Percentiles rank a stretch among this genome's conserved stretches.
Conservation (phyloP, 2,797 vertebrate species). For the Leptodactylus fallax region DNA sequence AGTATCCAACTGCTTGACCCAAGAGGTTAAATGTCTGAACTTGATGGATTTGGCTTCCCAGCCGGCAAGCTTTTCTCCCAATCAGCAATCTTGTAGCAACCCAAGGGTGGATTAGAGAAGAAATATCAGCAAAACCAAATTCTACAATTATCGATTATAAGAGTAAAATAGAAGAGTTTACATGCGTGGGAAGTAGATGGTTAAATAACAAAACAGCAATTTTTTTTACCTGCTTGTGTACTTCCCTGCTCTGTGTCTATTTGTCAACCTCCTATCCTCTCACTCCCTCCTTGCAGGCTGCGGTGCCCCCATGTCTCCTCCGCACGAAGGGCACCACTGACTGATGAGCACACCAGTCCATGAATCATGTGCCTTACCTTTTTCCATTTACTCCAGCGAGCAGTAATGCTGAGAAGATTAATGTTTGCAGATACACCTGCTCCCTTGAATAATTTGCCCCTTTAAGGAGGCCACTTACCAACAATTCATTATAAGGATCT, state of each 20-base stretch:
- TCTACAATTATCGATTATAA: not conserved
- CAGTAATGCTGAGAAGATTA: conserved; percentile 62
- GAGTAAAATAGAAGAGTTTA: not conserved
- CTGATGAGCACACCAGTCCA: conserved; percentile 41
- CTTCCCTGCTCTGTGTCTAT: conserved; percentile 47
- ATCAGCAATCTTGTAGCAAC: not conserved
- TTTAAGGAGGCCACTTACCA: conserved; percentile 70
- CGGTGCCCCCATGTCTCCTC: not conserved
- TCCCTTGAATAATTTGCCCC: conserved; percentile 70
- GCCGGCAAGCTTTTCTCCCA: not conserved
- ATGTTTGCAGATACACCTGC: conserved; percentile 68
- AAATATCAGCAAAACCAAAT: not conserved
- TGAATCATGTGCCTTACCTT: conserved; percentile 62
- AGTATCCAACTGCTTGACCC: conserved; percentile 1
- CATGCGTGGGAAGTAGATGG: not conserved
- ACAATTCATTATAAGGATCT: conserved; percentile 69
- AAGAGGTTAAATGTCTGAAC: too few species aligned
- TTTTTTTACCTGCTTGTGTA: conserved; percentile 17
- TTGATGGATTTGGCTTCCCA: not conserved
- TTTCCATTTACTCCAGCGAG: conserved; percentile 51
- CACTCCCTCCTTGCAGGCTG: not conserved
- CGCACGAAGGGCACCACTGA: conserved; percentile 35
- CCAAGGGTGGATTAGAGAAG: not conserved
- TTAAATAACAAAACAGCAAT: conserved; percentile 2
- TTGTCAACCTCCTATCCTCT: conserved; percentile 47